These are phyloP conservation scores for Cyphomyrus plagiostoma DNA, from an alignment of 2,113 vertebrate genomes.

Conservation along the genomic window DNA sequence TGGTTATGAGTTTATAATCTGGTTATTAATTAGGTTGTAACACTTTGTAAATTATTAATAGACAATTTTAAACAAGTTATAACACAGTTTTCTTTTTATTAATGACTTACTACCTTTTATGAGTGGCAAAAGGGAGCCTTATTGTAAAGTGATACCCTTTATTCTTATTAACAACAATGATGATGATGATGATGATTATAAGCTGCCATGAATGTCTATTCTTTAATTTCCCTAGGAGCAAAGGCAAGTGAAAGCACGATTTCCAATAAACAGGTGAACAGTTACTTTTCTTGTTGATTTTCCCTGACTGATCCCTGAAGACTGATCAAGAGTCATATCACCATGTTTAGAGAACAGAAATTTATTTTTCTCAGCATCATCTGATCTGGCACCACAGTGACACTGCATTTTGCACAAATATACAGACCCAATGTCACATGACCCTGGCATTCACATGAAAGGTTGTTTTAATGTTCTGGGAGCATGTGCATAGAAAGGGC, in stretches of 20 bases:
- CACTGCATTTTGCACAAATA: background rate
- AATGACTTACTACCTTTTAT: no score
- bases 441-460: background rate
- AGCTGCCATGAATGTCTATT: background rate
- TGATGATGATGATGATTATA: background rate
- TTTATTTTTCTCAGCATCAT: background rate
- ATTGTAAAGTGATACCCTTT: background rate
- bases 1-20: no score
- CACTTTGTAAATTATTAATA: no score
- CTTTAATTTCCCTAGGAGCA: slow-evolving; percentile 49
- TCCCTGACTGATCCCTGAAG: background rate
- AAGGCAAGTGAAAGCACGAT: slow-evolving; percentile 71
- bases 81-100: no score
- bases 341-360: background rate
- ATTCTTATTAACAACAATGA: background rate
- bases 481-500: background rate
- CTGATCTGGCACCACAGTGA: background rate
- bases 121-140: no score
- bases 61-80: no score
- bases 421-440: background rate
- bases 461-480: background rate
- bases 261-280: slow-evolving; percentile 74
- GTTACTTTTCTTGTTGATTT: background rate
- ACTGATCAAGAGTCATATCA: background rate
- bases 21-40: no score